A percentile compares a stretch with the other conserved stretches of the same genome.
Evolutionary conservation across 1,140 invertebrate genomes (phyloP).

Genomic region (Parasteatoda tepidariorum): DNA sequence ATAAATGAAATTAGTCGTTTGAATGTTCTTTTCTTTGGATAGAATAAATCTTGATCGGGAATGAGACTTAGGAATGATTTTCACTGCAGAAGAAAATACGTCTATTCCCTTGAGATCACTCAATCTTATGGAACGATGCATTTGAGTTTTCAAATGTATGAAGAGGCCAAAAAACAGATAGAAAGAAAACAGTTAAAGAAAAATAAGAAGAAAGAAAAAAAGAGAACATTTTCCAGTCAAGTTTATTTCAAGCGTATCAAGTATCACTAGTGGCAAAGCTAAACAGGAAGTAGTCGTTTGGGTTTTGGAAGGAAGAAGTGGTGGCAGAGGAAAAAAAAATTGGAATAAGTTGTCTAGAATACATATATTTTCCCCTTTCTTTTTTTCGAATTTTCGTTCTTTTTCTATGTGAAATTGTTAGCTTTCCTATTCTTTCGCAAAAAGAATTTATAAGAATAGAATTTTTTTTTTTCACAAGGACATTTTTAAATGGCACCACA

Average conservation of each 20-base stretch:
- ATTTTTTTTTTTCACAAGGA: too few relatives aligned
- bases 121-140: conserved; percentile 1
- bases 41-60: too few relatives aligned
- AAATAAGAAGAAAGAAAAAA: neutral
- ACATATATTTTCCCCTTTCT: neutral
- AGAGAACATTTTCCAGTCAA: neutral
- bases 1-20: too few relatives aligned
- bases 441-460: too few relatives aligned
- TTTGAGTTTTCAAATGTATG: neutral
- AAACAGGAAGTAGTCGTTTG: neutral
- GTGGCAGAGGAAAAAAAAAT: neutral
- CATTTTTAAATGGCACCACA: too few relatives aligned
- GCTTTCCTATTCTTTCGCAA: neutral
- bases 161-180: neutral
- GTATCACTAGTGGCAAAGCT: neutral
- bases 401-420: neutral
- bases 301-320: neutral
- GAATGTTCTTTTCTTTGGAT: too few relatives aligned
- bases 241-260: conserved; percentile 1
- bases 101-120: neutral
- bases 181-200: neutral
- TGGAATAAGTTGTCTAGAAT: neutral
- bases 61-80: too few relatives aligned
- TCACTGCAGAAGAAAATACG: neutral
- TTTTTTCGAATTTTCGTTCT: neutral